Percentiles rank a stretch among this genome's conserved stretches.
These are phyloP conservation scores for Drosophila varians DNA, from an alignment of 1,140 invertebrate species.

Conservation along the genomic window DNA sequence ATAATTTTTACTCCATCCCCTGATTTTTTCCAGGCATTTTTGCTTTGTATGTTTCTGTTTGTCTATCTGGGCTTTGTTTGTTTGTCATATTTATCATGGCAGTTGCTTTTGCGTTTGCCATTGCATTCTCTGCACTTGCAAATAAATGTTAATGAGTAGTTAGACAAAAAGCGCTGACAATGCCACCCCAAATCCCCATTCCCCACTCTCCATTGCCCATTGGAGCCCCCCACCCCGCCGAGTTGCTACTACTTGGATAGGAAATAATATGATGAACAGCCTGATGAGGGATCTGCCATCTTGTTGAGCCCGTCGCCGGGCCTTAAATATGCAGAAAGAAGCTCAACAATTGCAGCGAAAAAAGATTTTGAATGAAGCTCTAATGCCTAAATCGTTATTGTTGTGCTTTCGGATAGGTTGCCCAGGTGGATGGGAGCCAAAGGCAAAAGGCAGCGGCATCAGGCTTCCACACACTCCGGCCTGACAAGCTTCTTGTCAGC, in stretches of 20 bases:
- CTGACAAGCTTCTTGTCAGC: slow-evolving; percentile 55
- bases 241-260: slow-evolving; percentile 49
- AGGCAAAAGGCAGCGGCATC: background rate
- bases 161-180: slow-evolving; percentile 75
- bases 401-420: slow-evolving; percentile 33
- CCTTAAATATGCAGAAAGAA: slow-evolving; percentile 42
- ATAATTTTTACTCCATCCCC: slow-evolving; percentile 9
- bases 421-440: slow-evolving; percentile 20
- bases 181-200: slow-evolving; percentile 39
- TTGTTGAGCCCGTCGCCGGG: slow-evolving; percentile 22
- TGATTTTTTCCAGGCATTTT: slow-evolving; percentile 45
- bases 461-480: slow-evolving; percentile 40
- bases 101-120: slow-evolving; percentile 69
- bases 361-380: slow-evolving; percentile 61
- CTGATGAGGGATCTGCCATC: slow-evolving; percentile 42
- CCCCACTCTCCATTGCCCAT: too few relatives aligned
- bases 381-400: slow-evolving; percentile 77
- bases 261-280: slow-evolving; percentile 52
- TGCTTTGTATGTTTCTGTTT: slow-evolving; percentile 44
- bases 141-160: slow-evolving; percentile 81
- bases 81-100: slow-evolving; percentile 81
- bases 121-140: slow-evolving; percentile 71
- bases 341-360: slow-evolving; percentile 65
- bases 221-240: background rate
- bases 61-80: slow-evolving; percentile 51